Conservation (phyloP, 2,888 invertebrate genomes). For the Eupeodes luniger region DNA sequence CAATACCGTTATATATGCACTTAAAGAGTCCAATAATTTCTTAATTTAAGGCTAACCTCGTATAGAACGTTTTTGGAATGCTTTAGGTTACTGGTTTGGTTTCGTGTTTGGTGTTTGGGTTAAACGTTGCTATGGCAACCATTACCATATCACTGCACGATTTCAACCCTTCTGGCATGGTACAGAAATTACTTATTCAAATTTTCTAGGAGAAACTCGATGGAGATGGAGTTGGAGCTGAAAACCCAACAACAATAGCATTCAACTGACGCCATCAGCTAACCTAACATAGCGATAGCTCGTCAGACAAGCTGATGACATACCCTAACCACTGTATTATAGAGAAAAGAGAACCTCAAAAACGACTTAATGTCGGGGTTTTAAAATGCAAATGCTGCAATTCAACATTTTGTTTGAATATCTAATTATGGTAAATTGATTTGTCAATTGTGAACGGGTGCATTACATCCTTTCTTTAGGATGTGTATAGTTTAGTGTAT, state of each 20-base stretch:
- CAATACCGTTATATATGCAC: not conserved
- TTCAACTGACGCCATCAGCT: not conserved
- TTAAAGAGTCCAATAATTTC: constrained; percentile 53
- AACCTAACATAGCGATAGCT: not conserved
- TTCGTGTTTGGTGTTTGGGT: not conserved
- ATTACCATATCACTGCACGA: constrained; percentile 54
- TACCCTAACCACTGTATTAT: not conserved
- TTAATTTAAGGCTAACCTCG: constrained; percentile 69
- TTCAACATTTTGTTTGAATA: constrained; percentile 76
- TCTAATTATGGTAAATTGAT: constrained; percentile 76
- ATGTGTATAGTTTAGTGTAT: constrained; percentile 24
- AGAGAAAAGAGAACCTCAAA: constrained; percentile 19
- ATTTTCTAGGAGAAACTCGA: constrained; percentile 37
- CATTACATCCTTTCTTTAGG: constrained; percentile 57
- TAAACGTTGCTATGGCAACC: constrained; percentile 52
- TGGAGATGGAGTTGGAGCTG: not conserved
- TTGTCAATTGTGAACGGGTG: constrained; percentile 70
- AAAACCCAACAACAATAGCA: constrained; percentile 31
- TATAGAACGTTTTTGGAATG: constrained; percentile 57
- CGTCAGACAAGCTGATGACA: constrained; percentile 34
- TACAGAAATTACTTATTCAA: constrained; percentile 71
- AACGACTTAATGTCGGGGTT: constrained; percentile 69
- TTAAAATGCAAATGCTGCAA: constrained; percentile 74
- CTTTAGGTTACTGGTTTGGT: constrained; percentile 17
- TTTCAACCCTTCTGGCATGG: constrained; percentile 60